Conservation (phyloP, 2,888 invertebrate species). For the Pandemis cinnamomeana region DNA sequence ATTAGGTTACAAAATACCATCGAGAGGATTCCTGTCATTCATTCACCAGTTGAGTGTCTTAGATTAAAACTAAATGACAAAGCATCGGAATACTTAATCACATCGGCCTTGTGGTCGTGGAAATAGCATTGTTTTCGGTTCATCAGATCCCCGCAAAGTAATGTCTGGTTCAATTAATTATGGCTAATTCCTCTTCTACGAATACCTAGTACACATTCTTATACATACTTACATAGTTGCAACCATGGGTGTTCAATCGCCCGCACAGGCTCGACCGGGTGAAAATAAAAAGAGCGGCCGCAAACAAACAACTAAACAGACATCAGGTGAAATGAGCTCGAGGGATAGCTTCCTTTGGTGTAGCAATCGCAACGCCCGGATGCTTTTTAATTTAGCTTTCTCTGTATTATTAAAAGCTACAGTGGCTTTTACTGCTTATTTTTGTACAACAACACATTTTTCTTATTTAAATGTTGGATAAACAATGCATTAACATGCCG, state of each 20-base stretch:
- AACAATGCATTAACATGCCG: not conserved
- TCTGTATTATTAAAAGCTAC: slow-evolving; percentile 78
- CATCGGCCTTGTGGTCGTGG: too few species aligned
- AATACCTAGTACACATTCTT: too few species aligned
- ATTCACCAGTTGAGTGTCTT: too few species aligned
- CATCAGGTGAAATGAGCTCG: slow-evolving; percentile 56
- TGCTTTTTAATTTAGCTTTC: slow-evolving; percentile 81
- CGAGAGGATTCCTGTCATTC: too few species aligned
- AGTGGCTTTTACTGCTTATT: slow-evolving; percentile 62
- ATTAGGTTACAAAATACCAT: too few species aligned
- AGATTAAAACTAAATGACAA: too few species aligned
- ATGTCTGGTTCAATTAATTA: too few species aligned
- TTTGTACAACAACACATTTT: slow-evolving; percentile 66
- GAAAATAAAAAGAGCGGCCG: slow-evolving; percentile 26
- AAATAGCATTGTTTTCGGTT: too few species aligned
- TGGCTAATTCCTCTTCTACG: not conserved
- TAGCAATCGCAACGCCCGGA: slow-evolving; percentile 67
- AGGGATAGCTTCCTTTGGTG: slow-evolving; percentile 61
- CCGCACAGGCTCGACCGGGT: slow-evolving; percentile 23
- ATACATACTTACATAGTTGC: not conserved
- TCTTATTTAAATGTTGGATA: slow-evolving; percentile 33
- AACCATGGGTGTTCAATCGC: slow-evolving; percentile 23
- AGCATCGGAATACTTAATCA: too few species aligned
- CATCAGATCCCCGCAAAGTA: too few species aligned
- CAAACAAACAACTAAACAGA: slow-evolving; percentile 34